Base-by-base conservation (phyloP, 2,797 vertebrate genomes). In the Iguana delicatissima region DNA sequence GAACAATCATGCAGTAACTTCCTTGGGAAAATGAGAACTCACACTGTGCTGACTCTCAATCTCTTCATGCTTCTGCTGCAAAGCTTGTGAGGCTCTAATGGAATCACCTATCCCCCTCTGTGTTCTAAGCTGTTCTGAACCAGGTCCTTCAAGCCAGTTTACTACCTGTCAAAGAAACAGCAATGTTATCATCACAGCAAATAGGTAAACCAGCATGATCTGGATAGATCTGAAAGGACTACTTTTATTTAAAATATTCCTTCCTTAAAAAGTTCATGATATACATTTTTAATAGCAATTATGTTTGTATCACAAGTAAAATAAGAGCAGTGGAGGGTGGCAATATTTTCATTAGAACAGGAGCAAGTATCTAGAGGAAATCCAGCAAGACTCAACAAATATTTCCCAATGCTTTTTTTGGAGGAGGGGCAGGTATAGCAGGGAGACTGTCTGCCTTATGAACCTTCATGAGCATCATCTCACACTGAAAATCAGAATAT, bases 1-100 rank as follows among this genome's bases (percentile, higher is more conserved):
- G 89, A 89, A 89, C 14, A 81, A 93, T 4, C 88, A 87, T 86
- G 93, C 16, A 93, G 59, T 55, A 88, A 91, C 59, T 92, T 87
- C 91, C 92, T 81, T 92, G 94, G 29, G 52, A 91, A 89, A 95
- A 77, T 38, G 83, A 77, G 95, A 88, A 79, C 98, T 99, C 97
- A 99, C 99, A 96, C 99, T 99, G 97, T 99, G 99, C 92, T 99
- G 99, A 94, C 99, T 99, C 97, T 99, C 99, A 0, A 99, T 99
- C 95, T 99, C 99, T 95, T 99, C 99, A 0, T 99, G 99, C 93
- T 99, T 99, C 97, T 99, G 98, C 89, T 99, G 99, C 89, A 99
- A 98, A 59, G 98, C 98, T 97, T 99, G 99, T 50, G 99, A 99
- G 5, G 99, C 98, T 94, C 99, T 97, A 86, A 99, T 99, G 4